Evolutionary conservation across 2,113 vertebrate genomes (phyloP).

Genomic region (Origma solitaria): DNA sequence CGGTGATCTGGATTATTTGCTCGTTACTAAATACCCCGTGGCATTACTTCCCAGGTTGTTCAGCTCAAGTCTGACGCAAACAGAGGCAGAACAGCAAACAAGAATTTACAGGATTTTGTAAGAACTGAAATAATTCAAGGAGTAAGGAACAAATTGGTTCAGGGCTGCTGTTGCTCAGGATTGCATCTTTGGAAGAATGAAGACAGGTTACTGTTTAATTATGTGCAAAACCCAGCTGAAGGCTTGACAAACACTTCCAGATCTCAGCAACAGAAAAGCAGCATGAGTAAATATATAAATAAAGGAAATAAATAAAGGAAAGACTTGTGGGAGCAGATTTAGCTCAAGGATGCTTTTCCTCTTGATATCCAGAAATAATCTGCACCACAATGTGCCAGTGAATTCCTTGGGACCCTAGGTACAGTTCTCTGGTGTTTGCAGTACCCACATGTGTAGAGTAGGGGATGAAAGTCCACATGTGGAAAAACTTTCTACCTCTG

Average conservation of each 20-base stretch:
- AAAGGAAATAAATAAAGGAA: too few relatives aligned
- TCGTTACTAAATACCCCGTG: background rate
- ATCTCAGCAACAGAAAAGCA: background rate
- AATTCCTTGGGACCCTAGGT: background rate
- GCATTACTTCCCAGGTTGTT: background rate
- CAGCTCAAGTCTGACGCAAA: background rate
- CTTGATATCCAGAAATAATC: background rate
- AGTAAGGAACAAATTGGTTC: background rate
- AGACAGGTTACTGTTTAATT: background rate
- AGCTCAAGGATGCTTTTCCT: background rate
- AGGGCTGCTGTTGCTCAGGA: background rate
- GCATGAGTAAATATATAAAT: background rate
- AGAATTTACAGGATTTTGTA: background rate
- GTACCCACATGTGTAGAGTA: rapidly evolving
- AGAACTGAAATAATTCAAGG: background rate
- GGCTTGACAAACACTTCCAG: background rate
- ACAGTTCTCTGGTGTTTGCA: background rate
- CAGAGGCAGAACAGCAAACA: background rate
- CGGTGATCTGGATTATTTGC: background rate
- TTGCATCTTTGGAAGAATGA: background rate
- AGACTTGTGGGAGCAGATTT: background rate
- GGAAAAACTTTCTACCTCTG: background rate
- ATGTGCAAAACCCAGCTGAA: background rate
- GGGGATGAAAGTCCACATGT: background rate
- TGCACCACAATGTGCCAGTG: background rate